Conservation (phyloP, 2,113 vertebrate genomes). For the Phylloscopus trochiloides region DNA sequence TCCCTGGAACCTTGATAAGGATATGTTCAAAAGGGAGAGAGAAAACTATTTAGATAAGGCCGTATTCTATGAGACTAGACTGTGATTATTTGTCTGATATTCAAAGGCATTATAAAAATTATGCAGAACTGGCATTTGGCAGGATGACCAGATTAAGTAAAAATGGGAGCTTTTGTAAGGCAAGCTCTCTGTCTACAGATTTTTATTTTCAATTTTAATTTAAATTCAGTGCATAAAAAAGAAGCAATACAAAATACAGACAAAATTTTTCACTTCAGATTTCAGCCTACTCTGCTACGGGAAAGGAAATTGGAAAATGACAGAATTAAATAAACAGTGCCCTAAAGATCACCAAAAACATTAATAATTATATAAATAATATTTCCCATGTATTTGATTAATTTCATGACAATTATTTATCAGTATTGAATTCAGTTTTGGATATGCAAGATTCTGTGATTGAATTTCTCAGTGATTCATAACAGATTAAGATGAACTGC, state of each 20-base stretch:
- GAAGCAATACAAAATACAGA: not conserved
- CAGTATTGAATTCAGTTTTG: not conserved
- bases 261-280: not conserved
- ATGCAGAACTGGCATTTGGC: not conserved
- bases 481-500: not conserved
- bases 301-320: not conserved
- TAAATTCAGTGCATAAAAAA: not conserved
- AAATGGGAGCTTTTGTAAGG: not conserved
- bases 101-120: not conserved
- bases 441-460: not conserved
- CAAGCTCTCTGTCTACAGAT: not conserved
- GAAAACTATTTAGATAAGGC: conserved; percentile 30
- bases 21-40: conserved; percentile 2
- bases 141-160: not conserved
- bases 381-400: not conserved
- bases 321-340: not conserved
- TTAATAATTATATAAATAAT: not conserved
- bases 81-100: conserved; percentile 15
- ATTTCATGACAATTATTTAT: not conserved
- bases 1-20: conserved; percentile 13
- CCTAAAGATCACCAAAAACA: not conserved
- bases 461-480: not conserved
- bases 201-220: not conserved
- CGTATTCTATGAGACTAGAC: not conserved
- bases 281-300: not conserved